phyloP scores from a whole-genome alignment of 2,888 invertebrate genomes.

The Parascotia fuliginaria region DNA sequence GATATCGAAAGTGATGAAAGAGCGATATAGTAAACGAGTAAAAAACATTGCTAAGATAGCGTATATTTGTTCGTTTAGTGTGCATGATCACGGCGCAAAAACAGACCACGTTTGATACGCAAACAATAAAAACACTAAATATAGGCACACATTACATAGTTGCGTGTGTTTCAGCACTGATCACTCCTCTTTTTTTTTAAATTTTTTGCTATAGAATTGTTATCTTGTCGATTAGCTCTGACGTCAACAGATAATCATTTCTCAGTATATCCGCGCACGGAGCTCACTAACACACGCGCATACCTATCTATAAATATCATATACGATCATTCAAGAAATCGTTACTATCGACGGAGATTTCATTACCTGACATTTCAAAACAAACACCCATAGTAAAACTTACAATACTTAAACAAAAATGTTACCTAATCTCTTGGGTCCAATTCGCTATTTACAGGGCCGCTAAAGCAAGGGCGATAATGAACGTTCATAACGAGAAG shows the following conservation, averaged over 20 bases:
- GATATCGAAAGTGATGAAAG: background rate
- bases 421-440: too few relatives aligned
- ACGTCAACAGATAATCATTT: slow-evolving; percentile 12
- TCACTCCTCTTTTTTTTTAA: background rate
- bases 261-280: slow-evolving; percentile 10
- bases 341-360: background rate
- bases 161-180: background rate
- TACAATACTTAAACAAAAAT: too few relatives aligned
- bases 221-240: slow-evolving; percentile 14
- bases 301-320: slow-evolving; percentile 11
- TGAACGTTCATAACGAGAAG: too few relatives aligned
- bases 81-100: too few relatives aligned
- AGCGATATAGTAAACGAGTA: background rate
- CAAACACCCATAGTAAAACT: too few relatives aligned
- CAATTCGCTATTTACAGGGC: too few relatives aligned
- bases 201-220: slow-evolving; percentile 17
- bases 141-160: background rate
- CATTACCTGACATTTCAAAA: too few relatives aligned
- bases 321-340: background rate
- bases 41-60: too few relatives aligned
- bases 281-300: slow-evolving; percentile 5
- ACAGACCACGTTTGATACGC: too few relatives aligned
- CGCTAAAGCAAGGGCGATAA: too few relatives aligned
- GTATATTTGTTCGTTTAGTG: too few relatives aligned
- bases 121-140: background rate